phyloP scores from a whole-genome alignment of 2,113 vertebrate species.

The Protobothrops flavoviridis region DNA sequence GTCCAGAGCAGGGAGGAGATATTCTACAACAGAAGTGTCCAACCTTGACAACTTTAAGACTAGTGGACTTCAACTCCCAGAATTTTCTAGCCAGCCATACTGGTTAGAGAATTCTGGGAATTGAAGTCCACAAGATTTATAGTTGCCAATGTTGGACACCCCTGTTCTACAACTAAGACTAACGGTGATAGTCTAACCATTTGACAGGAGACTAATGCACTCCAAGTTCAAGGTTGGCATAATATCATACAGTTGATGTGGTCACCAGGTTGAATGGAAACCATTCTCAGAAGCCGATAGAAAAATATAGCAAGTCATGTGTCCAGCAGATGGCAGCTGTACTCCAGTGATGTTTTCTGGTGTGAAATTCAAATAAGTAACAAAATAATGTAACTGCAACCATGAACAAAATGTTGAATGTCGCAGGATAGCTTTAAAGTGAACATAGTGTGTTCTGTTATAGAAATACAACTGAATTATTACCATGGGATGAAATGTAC shows the following conservation, averaged over 20 bases:
- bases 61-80: background rate
- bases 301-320: background rate
- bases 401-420: background rate
- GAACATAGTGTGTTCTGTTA: background rate
- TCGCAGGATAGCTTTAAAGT: background rate
- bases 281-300: background rate
- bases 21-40: background rate
- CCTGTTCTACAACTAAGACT: background rate
- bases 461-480: background rate
- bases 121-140: background rate
- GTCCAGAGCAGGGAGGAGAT: background rate
- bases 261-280: background rate
- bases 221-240: background rate
- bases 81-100: background rate
- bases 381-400: background rate
- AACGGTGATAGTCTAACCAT: background rate
- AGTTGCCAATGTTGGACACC: background rate
- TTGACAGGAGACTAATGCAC: background rate
- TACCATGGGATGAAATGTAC: background rate
- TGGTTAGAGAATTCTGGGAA: background rate
- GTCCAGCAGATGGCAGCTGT: constrained; percentile 17
- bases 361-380: background rate
- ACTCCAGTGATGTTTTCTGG: background rate
- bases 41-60: background rate
- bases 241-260: background rate